Percentiles rank a stretch among this genome's conserved stretches.
These are phyloP conservation scores for Darevskia nairensis DNA, from an alignment of 2,797 vertebrate genomes.

Conservation along the genomic window DNA sequence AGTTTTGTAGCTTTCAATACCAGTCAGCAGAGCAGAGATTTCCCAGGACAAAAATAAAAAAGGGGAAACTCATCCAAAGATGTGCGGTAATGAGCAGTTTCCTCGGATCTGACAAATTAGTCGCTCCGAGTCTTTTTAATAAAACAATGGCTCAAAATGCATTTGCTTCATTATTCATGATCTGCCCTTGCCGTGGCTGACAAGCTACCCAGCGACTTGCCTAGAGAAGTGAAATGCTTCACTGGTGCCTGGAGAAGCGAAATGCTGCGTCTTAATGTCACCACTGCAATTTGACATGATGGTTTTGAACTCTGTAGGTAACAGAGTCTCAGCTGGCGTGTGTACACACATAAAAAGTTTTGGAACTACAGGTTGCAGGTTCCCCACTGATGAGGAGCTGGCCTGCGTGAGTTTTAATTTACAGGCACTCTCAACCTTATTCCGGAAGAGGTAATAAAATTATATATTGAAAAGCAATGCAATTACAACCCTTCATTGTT, in stretches of 20 bases:
- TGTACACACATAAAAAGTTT: background rate
- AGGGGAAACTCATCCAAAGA: background rate
- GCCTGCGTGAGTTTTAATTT: background rate
- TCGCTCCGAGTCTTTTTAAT: background rate
- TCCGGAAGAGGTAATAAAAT: background rate
- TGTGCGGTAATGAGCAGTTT: background rate
- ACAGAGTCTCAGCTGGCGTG: slow-evolving; percentile 42
- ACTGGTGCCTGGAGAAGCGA: background rate
- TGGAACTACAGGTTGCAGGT: slow-evolving; percentile 12
- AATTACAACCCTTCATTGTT: too few species aligned
- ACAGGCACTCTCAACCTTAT: background rate
- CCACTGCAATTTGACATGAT: background rate
- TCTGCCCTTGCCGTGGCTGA: background rate
- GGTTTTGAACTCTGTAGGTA: slow-evolving; percentile 24
- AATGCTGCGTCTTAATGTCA: background rate
- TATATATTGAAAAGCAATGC: too few species aligned
- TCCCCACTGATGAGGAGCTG: background rate
- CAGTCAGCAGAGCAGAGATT: background rate
- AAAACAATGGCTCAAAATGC: background rate
- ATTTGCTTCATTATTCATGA: slow-evolving; percentile 1
- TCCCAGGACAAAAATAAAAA: background rate
- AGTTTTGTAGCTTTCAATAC: background rate
- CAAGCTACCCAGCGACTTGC: background rate
- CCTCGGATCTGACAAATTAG: background rate
- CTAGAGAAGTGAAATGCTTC: background rate